Percentiles rank a stretch among this genome's conserved stretches.
Conservation (phyloP, 2,113 vertebrate species). For the Agapornis roseicollis region DNA sequence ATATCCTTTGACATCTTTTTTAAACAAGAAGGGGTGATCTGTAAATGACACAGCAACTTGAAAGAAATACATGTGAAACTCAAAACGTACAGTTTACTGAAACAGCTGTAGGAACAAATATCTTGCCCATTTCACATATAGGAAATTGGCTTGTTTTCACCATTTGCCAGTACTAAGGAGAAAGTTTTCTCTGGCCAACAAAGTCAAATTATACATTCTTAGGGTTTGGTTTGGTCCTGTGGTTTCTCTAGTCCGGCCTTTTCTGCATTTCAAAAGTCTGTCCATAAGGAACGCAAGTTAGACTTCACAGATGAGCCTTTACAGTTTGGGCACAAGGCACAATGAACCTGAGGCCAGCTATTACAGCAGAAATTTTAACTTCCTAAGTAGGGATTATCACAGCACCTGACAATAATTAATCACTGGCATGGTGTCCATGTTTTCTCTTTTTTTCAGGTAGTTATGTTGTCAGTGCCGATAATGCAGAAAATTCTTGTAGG, state of each 20-base stretch:
- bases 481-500: neutral
- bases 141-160: neutral
- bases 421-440: neutral
- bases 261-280: neutral
- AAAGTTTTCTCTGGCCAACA: neutral
- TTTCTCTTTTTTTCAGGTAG: neutral
- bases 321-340: neutral
- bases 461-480: neutral
- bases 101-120: neutral
- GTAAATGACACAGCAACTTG: neutral
- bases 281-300: neutral
- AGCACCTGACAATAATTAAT: neutral
- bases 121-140: neutral
- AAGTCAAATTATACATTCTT: neutral
- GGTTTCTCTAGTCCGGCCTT: neutral
- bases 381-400: neutral
- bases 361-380: neutral
- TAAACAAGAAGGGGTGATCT: neutral
- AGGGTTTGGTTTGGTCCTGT: neutral
- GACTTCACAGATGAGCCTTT: neutral
- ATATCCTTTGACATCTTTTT: neutral
- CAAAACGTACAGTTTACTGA: neutral
- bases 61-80: neutral
- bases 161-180: neutral
- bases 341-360: neutral